Conservation (phyloP, 2,888 invertebrate genomes). For the Andrena chrysosceles region DNA sequence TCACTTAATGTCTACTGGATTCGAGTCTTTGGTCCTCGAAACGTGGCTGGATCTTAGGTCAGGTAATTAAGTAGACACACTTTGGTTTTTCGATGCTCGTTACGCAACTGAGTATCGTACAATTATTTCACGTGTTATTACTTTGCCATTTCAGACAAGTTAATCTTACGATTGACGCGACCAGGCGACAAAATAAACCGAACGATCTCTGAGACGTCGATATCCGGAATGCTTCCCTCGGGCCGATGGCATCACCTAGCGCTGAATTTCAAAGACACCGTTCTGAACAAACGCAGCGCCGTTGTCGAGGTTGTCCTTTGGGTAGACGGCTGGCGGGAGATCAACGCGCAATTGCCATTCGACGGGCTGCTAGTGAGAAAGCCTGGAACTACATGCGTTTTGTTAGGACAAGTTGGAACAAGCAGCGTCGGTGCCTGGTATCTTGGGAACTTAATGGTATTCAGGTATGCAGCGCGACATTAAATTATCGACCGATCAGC, state of each 20-base stretch:
- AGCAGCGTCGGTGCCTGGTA: constrained; percentile 85
- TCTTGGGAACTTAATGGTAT: constrained; percentile 86
- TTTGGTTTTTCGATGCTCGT: constrained; percentile 4
- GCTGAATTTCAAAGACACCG: constrained; percentile 87
- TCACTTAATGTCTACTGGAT: constrained; percentile 88
- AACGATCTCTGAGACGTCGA: constrained; percentile 86
- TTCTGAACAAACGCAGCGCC: constrained; percentile 86
- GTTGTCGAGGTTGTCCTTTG: constrained; percentile 87
- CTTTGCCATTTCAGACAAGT: constrained; percentile 81
- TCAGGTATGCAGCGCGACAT: constrained; percentile 76
- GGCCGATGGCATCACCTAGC: constrained; percentile 87
- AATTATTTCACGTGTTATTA: not conserved
- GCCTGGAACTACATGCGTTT: constrained; percentile 86
- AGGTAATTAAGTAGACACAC: constrained; percentile 75
- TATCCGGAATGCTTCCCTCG: constrained; percentile 84
- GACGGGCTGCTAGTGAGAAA: constrained; percentile 88
- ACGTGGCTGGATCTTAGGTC: constrained; percentile 87
- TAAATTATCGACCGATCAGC: not conserved
- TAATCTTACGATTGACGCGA: constrained; percentile 86
- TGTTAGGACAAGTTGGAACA: constrained; percentile 86
- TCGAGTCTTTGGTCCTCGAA: constrained; percentile 88
- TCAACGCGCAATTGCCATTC: constrained; percentile 87
- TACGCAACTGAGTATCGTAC: not conserved
- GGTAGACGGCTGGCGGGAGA: constrained; percentile 87
- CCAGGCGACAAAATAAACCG: constrained; percentile 86